Evolutionary conservation across 2,113 vertebrate species (phyloP), one percentile per base, ranked within the genome.

Genomic region (Bubo bubo): DNA sequence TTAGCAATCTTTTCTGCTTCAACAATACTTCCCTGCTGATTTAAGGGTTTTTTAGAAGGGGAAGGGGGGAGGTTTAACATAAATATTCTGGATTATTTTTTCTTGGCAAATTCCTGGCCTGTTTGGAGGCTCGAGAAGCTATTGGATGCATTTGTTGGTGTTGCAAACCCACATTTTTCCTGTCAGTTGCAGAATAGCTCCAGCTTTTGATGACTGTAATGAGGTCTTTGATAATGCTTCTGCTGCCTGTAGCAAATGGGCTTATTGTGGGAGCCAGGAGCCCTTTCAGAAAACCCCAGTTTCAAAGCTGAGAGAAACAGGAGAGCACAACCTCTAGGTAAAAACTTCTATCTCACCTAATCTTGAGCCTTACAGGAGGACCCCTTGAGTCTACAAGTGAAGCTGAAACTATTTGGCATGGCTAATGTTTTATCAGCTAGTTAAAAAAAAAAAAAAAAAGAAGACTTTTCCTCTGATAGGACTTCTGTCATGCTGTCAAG

Each of bases 11-110:
- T 90, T 96, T 49, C 87, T 95, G 90, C 89, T 91, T 95, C 85
- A 62, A 12, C 95, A 86, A 23, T 49, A 72, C 76, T 66, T 66
- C 62, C 82, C 59, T 96, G 86, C 95, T 97, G 95, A 97, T 37
- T 97, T 93, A 91, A 88, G 86, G 53, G 18, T 10, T 45, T 83
- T 91, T 79, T 28, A 20, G 35, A 43, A 74, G 23, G 7, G 13
- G 30, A 7, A 14, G 9, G 11, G 12, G 27, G 1, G 8, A 60
- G 26, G 8, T 49, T 88, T 86, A 83, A 85, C 24, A 30, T 92
- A 97, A 98, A 93, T 96, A 88, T 91, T 92, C 77, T 63, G 21
- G 41, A 37, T 94, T 93, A 8, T 87, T 97, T 97, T 90, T 96
- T 96, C 90, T 39, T 82, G 71, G 53, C 75, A 84, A 95, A 94